These are phyloP conservation scores for Albula glossodonta DNA, from an alignment of 2,113 vertebrate species.

Conservation along the genomic window DNA sequence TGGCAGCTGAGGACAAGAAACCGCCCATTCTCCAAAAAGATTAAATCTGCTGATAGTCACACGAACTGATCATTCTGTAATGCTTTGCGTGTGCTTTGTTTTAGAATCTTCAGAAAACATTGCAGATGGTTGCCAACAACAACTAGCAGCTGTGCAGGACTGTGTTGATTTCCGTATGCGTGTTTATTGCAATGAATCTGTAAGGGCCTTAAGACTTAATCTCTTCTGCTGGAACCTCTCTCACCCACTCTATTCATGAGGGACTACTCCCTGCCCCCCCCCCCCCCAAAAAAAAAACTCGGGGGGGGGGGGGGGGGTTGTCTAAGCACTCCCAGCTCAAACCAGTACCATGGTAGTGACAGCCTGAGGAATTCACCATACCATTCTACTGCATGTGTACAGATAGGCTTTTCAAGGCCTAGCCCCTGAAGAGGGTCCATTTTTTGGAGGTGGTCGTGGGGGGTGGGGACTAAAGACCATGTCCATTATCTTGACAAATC, in stretches of 20 bases:
- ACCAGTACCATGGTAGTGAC: constrained; percentile 5
- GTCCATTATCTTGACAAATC: not conserved
- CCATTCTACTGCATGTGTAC: not conserved
- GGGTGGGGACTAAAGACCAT: not conserved
- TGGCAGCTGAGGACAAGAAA: not conserved
- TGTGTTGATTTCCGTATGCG: not conserved
- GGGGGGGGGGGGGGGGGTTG: too few species aligned
- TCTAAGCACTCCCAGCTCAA: not conserved
- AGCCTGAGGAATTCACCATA: constrained; percentile 1
- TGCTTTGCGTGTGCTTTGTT: not conserved
- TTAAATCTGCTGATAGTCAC: not conserved
- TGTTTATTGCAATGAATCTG: not conserved
- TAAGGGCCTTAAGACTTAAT: not conserved
- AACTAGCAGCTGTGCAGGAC: not conserved
- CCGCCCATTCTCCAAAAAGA: not conserved
- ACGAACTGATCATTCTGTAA: not conserved
- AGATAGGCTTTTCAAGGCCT: not conserved
- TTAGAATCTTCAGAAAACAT: not conserved
- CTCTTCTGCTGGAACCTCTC: not conserved
- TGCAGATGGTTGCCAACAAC: not conserved
- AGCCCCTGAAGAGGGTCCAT: not conserved
- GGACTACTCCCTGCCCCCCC: not conserved
- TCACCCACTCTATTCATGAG: not conserved
- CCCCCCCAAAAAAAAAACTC: not conserved
- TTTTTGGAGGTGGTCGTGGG: not conserved